Evolutionary conservation across 2,888 invertebrate species (phyloP), one percentile per base, ranked within the genome.

Genomic region (Alviniconcha strummeri): DNA sequence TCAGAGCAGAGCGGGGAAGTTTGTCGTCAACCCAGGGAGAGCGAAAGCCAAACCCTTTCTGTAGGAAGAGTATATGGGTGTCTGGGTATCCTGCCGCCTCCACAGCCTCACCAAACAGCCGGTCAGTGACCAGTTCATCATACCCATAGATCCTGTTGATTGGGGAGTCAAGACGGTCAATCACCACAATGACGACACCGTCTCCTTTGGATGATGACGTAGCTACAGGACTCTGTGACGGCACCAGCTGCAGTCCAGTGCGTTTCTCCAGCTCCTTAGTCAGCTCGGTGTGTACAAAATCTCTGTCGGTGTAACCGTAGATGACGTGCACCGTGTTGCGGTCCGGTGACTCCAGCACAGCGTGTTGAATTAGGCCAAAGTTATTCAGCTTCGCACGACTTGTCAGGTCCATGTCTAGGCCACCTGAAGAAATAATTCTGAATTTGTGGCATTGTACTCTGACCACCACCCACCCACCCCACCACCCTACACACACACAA

Each of bases 201-300:
- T 6, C 13, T 72, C 36, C 13, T 72, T 19, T 36, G 36, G 11
- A 8, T 9, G 72, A 36, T 7, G 72, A 36, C 72, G 52, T 8
- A 52, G 19, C 72, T 36, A 72, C 36, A 19, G 52, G 15, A 52
- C 3, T 19, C 36, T 72, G 36, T 36, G 72, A 4, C 19, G 72
- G 36, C 7, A 72, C 72, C 72, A 36, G 72, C 72, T 36, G 72
- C 13, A 72, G 72, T 72, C 72, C 72, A 72, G 11, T 36, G 72
- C 72, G 72, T 72, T 36, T 36, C 72, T 5, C 52, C 72, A 72
- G 72, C 13, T 72, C 36, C 72, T 36, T 52, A 6, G 11, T 36
- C 72, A 72, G 72, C 15, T 72, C 72, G 9, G 19, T 72, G 19
- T 72, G 2, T 7, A 72, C 72, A 72, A 72, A 19, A 52, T 72